Conservation (phyloP, 2,113 vertebrate genomes). For the Catharus bicknelli region DNA sequence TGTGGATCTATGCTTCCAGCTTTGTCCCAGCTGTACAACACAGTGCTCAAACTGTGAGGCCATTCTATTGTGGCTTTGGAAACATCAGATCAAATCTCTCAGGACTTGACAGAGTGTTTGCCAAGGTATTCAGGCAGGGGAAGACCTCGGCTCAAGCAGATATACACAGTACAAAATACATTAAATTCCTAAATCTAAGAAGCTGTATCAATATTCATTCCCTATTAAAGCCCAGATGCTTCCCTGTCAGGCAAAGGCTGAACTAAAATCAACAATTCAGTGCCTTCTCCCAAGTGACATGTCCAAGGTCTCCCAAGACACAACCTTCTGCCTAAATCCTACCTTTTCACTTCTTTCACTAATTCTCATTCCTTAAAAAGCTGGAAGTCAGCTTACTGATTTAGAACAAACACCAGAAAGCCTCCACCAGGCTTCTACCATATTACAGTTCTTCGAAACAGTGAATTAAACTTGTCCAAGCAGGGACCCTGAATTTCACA, state of each 20-base stretch:
- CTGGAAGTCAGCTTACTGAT: background rate
- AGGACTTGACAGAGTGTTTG: conserved; percentile 3
- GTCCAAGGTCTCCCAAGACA: background rate
- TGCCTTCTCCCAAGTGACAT: background rate
- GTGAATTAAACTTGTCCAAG: background rate
- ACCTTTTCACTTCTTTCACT: background rate
- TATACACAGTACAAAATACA: background rate
- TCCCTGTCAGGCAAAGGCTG: background rate
- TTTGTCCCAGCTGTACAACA: background rate
- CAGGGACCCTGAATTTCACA: conserved; percentile 20
- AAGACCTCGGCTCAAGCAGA: background rate
- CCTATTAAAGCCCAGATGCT: background rate
- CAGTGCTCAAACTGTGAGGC: background rate
- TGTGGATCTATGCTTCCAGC: background rate
- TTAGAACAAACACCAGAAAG: background rate
- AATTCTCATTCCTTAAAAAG: background rate
- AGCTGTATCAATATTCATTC: background rate
- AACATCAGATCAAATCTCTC: background rate
- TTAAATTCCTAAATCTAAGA: background rate
- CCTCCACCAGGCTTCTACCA: background rate
- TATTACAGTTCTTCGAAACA: background rate
- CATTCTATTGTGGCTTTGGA: background rate
- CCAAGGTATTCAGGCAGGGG: background rate
- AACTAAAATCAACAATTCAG: background rate
- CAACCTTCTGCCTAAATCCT: background rate